phyloP scores from a whole-genome alignment of 1,140 invertebrate genomes.

The Ceratoteleas bidentatus region DNA sequence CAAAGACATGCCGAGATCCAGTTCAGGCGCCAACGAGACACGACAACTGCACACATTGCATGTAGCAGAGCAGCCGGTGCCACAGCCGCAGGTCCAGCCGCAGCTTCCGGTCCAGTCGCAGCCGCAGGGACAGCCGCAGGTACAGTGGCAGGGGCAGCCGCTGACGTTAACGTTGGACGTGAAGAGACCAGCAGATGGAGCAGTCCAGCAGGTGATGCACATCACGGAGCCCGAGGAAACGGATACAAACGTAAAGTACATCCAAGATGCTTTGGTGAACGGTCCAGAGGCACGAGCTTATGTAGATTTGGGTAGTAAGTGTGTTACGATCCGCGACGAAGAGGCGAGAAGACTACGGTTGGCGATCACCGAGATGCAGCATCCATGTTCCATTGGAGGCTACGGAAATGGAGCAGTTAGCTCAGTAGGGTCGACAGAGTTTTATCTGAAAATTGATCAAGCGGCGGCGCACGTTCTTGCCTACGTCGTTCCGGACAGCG shows the following conservation, averaged over 20 bases:
- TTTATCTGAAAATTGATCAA: conserved; percentile 26
- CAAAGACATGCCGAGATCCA: too few relatives aligned
- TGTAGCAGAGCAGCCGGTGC: not conserved
- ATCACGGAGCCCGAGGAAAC: conserved; percentile 1
- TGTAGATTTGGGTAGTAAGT: conserved; percentile 38
- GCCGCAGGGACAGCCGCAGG: too few relatives aligned
- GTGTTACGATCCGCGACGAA: conserved; percentile 18
- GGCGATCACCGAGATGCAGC: not conserved
- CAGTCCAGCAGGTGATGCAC: conserved; percentile 13
- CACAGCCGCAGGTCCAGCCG: too few relatives aligned
- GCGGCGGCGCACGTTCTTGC: conserved; percentile 10
- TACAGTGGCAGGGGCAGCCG: too few relatives aligned
- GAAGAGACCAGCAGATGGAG: too few relatives aligned
- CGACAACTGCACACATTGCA: not conserved
- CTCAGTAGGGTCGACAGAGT: conserved; percentile 12
- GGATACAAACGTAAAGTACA: conserved; percentile 22
- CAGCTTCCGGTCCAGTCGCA: too few relatives aligned
- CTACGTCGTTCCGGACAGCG: conserved; percentile 24
- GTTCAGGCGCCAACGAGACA: not conserved
- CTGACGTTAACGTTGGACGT: too few relatives aligned
- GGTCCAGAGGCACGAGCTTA: conserved; percentile 3
- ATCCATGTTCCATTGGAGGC: conserved; percentile 13
- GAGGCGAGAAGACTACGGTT: conserved; percentile 6
- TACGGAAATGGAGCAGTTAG: conserved; percentile 9
- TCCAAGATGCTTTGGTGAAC: conserved; percentile 28